Evolutionary conservation across 1,140 invertebrate species (phyloP), one percentile per base, ranked within the genome.

Genomic region (Dermatophagoides farinae): DNA sequence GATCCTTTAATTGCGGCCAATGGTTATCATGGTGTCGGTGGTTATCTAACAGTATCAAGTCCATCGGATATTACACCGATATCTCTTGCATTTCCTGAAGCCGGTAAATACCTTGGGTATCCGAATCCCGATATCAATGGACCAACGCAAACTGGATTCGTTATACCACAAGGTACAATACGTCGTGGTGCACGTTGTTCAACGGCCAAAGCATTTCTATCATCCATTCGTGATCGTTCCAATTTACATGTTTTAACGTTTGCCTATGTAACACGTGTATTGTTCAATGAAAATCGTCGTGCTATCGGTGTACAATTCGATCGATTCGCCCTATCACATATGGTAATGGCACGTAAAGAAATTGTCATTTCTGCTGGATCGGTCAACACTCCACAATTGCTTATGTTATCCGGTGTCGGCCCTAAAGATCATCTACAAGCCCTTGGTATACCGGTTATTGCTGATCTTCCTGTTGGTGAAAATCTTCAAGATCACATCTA

Each of bases 351-450:
- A 0, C 75, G 80, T 38, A 77, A 80, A 44, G 87, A 90, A 71
- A 78, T 90, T 0, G 78, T 91, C 2, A 70, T 87, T 49, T 86
- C 84, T 0, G 82, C 85, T 0, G 88, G 88, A 0, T 79, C 86
- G 0, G 78, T 90, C 14, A 80, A 82, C 37, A 80, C 82, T 1
- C 86, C 87, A 0, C 84, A 88, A 61, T 64, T 92, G 16, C 75
- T 93, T 14, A 85, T 91, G 85, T 66, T 91, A 0, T 88, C 85
- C n/a, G 89, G 89, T 0, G 78, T 92, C n/a, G 88, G 88, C 0
- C 86, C 86, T 0, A 75, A 72, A 0, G 80, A 85, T 12, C 70
- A 75, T 61, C 53, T 75, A 25, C 41, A 61, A 49, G 12, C 65
- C 54, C n/a, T 57, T 5, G 64, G 63, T 52, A 68, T 70, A 52